Evolutionary conservation across 2,888 invertebrate genomes (phyloP).

Genomic region (Silvanus unidentatus): DNA sequence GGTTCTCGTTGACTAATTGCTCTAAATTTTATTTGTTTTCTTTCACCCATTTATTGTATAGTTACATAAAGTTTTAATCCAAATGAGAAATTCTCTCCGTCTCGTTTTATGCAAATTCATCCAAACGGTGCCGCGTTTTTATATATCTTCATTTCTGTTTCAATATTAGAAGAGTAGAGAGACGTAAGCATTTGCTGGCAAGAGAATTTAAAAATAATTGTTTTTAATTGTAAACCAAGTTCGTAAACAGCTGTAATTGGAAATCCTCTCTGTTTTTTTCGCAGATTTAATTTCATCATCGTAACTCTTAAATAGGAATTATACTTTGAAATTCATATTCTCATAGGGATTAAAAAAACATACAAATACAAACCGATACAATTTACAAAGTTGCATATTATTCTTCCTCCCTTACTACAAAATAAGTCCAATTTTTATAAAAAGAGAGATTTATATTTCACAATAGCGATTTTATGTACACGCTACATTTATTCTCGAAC

Average conservation of each 20-base stretch:
- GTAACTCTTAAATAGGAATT: too few species aligned
- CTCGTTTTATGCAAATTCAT: slow-evolving; percentile 27
- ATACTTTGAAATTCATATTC: too few species aligned
- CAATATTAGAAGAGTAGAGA: slow-evolving; percentile 4
- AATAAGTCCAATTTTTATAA: too few species aligned
- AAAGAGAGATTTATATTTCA: too few species aligned
- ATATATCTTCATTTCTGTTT: slow-evolving; percentile 12
- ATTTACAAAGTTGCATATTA: too few species aligned
- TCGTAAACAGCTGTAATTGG: slow-evolving; percentile 25
- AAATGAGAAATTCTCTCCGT: slow-evolving; percentile 26
- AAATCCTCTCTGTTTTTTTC: slow-evolving; percentile 20
- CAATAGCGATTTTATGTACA: too few species aligned
- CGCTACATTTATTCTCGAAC: too few species aligned
- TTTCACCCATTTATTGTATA: slow-evolving; percentile 22
- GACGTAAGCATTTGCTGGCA: slow-evolving; percentile 14
- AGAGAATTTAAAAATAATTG: slow-evolving; percentile 25
- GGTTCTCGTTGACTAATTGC: slow-evolving; percentile 22
- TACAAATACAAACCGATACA: too few species aligned
- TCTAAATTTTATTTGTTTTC: slow-evolving; percentile 24
- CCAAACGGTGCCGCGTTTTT: slow-evolving; percentile 16
- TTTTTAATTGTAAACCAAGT: slow-evolving; percentile 26
- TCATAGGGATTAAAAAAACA: too few species aligned
- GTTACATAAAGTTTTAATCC: slow-evolving; percentile 28
- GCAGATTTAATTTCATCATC: too few species aligned
- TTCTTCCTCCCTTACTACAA: too few species aligned